phyloP scores from a whole-genome alignment of 1,140 invertebrate genomes.

The Cardiocondyla obscurior region DNA sequence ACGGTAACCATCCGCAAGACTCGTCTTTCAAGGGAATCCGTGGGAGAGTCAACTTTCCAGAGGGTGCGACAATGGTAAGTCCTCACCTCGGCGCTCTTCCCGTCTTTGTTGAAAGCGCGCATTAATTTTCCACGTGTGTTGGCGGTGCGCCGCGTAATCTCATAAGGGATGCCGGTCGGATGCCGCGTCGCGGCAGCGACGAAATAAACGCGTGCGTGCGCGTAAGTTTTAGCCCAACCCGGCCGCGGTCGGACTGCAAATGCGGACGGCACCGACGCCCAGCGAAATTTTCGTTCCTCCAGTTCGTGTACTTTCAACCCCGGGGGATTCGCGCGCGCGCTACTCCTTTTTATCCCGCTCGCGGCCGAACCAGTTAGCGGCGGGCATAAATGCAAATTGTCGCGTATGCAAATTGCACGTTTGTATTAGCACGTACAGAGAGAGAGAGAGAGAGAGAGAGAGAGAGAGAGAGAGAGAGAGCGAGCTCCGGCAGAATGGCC shows the following conservation, averaged over 20 bases:
- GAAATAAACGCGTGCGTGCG: slow-evolving; percentile 5
- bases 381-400: slow-evolving; percentile 59
- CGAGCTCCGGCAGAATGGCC: slow-evolving; percentile 23
- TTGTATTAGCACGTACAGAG: slow-evolving; percentile 38
- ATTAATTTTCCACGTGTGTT: slow-evolving; percentile 44
- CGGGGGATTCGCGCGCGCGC: background rate
- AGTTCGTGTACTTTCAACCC: slow-evolving; percentile 25
- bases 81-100: too few species aligned
- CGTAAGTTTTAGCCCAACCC: slow-evolving; percentile 16
- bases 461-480: too few species aligned
- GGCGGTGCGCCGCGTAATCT: slow-evolving; percentile 47
- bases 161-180: slow-evolving; percentile 39
- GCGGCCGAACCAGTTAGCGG: slow-evolving; percentile 41
- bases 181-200: background rate
- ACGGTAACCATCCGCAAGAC: background rate
- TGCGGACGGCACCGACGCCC: background rate
- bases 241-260: background rate
- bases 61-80: background rate
- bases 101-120: slow-evolving; percentile 14
- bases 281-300: slow-evolving; percentile 48
- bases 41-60: background rate
- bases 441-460: too few species aligned
- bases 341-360: slow-evolving; percentile 23
- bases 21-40: background rate
- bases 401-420: slow-evolving; percentile 61